These are phyloP conservation scores for Maniola jurtina DNA, from an alignment of 1,140 invertebrate genomes.

Conservation along the genomic window DNA sequence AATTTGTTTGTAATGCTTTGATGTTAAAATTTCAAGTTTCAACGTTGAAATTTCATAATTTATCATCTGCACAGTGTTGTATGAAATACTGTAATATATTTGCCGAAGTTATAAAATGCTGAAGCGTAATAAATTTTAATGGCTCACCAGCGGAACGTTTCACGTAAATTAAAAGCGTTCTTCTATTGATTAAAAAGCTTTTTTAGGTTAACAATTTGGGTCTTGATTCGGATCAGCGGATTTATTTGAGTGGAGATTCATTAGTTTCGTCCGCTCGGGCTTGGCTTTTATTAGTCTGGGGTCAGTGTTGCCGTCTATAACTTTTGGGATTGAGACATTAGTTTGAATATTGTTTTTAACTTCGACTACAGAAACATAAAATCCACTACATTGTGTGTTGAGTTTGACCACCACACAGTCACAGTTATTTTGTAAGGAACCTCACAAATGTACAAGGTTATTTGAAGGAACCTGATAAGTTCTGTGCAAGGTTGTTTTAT, in stretches of 20 bases:
- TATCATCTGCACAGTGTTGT: conserved; percentile 28
- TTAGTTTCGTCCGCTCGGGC: conserved; percentile 29
- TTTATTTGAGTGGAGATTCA: conserved; percentile 36
- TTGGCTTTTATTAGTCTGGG: conserved; percentile 18
- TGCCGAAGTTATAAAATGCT: conserved; percentile 19
- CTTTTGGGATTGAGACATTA: background rate
- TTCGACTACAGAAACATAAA: no score
- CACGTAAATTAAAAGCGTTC: conserved; percentile 29
- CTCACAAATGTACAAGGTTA: background rate
- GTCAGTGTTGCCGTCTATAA: conserved; percentile 11
- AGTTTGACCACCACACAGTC: background rate
- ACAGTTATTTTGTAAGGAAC: background rate
- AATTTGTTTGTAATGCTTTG: conserved; percentile 34
- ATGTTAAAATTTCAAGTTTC: conserved; percentile 29
- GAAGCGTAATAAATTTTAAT: conserved; percentile 29
- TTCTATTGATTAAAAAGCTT: conserved; percentile 31
- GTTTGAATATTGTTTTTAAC: background rate
- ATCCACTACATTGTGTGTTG: background rate
- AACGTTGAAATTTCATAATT: conserved; percentile 20
- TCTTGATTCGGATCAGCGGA: conserved; percentile 37
- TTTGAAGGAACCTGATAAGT: background rate
- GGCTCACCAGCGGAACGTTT: conserved; percentile 22
- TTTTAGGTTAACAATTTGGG: conserved; percentile 36
- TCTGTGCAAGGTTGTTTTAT: background rate
- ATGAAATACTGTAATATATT: conserved; percentile 23